These are phyloP conservation scores for Siniperca obscura DNA, from an alignment of 2,797 vertebrate genomes.

Conservation along the genomic window DNA sequence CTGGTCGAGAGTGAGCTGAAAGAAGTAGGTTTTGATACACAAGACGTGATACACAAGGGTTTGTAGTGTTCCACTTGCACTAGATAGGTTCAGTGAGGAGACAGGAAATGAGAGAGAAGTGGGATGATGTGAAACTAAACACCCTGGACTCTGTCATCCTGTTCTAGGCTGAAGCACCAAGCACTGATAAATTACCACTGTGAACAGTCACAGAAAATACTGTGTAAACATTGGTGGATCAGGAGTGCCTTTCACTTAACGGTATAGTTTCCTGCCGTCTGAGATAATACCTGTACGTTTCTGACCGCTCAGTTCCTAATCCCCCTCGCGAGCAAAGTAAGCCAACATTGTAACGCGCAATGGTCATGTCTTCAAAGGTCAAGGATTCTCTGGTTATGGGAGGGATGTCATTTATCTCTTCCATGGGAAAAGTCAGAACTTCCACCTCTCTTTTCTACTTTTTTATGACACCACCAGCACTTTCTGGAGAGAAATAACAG, in stretches of 20 bases:
- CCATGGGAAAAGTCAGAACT: background rate
- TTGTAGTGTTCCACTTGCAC: background rate
- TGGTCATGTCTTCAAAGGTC: conserved; percentile 6
- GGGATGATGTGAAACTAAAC: background rate
- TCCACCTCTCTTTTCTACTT: background rate
- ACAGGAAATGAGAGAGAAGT: conserved; percentile 35
- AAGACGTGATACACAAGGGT: background rate
- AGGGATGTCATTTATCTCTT: background rate
- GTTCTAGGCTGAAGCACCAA: background rate
- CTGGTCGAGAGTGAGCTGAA: conserved; percentile 2
- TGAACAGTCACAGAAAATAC: background rate
- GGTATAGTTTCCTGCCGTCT: background rate
- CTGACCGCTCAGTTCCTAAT: conserved; percentile 27
- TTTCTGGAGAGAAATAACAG: background rate
- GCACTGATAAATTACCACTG: background rate
- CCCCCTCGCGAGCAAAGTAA: conserved; percentile 7
- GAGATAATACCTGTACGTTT: conserved; percentile 11
- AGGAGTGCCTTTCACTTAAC: conserved; percentile 2
- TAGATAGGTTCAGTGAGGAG: background rate
- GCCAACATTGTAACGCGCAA: conserved; percentile 10
- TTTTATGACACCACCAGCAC: background rate
- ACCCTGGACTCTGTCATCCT: background rate
- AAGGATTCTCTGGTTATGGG: background rate
- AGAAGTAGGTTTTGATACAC: background rate
- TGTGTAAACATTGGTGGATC: background rate